Conservation (phyloP, 2,797 vertebrate species). For the Galagoides demidoff region DNA sequence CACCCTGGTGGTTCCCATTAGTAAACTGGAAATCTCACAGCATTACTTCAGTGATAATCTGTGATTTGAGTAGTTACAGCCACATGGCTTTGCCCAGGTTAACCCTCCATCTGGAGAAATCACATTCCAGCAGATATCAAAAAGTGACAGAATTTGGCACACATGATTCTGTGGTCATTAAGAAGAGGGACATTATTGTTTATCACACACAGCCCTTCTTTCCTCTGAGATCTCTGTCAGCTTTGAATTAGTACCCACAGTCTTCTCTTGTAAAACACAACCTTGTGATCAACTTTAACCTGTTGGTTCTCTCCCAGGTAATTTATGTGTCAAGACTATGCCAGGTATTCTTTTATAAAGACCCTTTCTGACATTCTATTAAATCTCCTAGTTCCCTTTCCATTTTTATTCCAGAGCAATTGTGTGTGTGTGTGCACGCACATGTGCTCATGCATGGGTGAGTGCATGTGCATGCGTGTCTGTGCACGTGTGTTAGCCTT, state of each 20-base stretch:
- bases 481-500: neutral
- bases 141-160: neutral
- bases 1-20: neutral
- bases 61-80: neutral
- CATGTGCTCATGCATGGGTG: too few species aligned
- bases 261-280: constrained; percentile 3
- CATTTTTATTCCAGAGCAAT: neutral
- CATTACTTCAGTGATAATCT: neutral
- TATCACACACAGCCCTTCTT: neutral
- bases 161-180: neutral
- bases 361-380: neutral
- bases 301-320: neutral
- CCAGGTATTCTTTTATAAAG: neutral
- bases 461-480: rapidly evolving
- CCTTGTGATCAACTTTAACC: neutral
- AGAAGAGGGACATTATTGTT: neutral
- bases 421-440: neutral
- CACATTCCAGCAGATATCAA: neutral
- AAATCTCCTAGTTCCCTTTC: constrained; percentile 29
- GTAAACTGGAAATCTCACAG: neutral
- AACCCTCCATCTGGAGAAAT: neutral
- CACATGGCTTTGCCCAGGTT: neutral
- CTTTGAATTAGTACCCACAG: neutral
- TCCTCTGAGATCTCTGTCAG: neutral
- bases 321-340: constrained; percentile 47